Evolutionary conservation across 1,140 invertebrate species (phyloP).

Genomic region (Gerris buenoi): DNA sequence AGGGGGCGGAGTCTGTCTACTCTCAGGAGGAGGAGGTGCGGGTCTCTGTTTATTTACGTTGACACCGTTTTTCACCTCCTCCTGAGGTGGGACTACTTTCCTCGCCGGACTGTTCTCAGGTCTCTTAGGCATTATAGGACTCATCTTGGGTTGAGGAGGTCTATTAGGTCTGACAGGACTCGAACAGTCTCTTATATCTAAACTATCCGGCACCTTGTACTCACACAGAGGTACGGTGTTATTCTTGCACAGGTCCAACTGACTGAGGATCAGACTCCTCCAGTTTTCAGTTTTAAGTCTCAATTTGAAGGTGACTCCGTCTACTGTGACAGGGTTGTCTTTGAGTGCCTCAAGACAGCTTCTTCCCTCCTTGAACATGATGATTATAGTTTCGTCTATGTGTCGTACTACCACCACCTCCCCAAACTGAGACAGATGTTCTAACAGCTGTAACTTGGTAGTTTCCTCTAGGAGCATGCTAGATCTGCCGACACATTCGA

Average conservation of each 20-base stretch:
- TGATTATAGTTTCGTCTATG: slow-evolving; percentile 73
- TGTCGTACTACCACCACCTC: slow-evolving; percentile 81
- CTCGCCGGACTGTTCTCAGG: not conserved
- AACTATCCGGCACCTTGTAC: not conserved
- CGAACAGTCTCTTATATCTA: not conserved
- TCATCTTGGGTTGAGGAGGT: slow-evolving; percentile 4
- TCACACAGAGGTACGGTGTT: slow-evolving; percentile 15
- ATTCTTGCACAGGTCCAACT: slow-evolving; percentile 12
- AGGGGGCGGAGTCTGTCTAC: not conserved
- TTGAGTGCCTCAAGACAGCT: slow-evolving; percentile 59
- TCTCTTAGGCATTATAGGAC: slow-evolving; percentile 24
- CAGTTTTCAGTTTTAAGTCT: slow-evolving; percentile 8
- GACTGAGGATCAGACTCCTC: not conserved
- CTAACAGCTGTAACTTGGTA: slow-evolving; percentile 52
- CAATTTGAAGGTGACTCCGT: slow-evolving; percentile 10
- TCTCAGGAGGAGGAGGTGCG: not conserved
- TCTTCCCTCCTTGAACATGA: slow-evolving; percentile 75
- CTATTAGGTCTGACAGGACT: not conserved
- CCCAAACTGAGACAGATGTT: slow-evolving; percentile 58
- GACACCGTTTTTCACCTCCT: no score
- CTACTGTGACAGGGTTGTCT: slow-evolving; percentile 22
- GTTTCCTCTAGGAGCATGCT: slow-evolving; percentile 42
- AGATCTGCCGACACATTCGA: slow-evolving; percentile 18
- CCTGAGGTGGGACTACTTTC: not conserved
- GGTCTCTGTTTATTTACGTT: not conserved